Evolutionary conservation across 1,140 invertebrate genomes (phyloP), one percentile per base, ranked within the genome.

Genomic region (Wiebesia pumilae): DNA sequence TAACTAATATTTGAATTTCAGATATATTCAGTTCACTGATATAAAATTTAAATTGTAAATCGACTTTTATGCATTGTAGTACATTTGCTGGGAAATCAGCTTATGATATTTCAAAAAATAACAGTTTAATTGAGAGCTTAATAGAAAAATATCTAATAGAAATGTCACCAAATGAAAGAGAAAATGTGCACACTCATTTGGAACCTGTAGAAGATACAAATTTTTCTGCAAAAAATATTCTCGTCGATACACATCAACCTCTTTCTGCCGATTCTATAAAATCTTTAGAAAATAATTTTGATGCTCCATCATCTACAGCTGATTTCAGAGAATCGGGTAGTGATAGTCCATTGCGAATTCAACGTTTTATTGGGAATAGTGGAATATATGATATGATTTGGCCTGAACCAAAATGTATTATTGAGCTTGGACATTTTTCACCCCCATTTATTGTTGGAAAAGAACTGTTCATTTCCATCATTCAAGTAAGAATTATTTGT

Each of bases 381-480:
- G 88, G 91, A 3, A 87, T 93, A 86, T 94, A 93, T 85, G 91
- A 90, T 87, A 90, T 95, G 35, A 90, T 96, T 27, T 96, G 96
- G 96, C 96, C 96, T 6, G 94, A 95, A 87, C 95, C 96, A 6
- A 95, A 95, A 88, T 94, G 92, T 82, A 94, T 96, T 30, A 90
- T 95, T 4, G 95, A 96, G 88, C 91, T 95, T 4, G 93, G 86
- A 87, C 93, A 89, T 90, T 94, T 84, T 89, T 94, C 86, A 88
- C 94, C 86, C 89, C 94, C 91, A 88, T 96, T 90, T 88, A 94
- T 90, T 88, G 93, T 90, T 90, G 93, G 87, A 80, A 93, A 90
- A 88, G 92, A 91, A 91, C 93, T 92, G 89, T 95, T 91, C 90
- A 95, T 94, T 92, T 93, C 94, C 87, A 93, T 93, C 84, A 92